Evolutionary conservation across 2,797 vertebrate genomes (phyloP).

Genomic region (Siniperca obscura): DNA sequence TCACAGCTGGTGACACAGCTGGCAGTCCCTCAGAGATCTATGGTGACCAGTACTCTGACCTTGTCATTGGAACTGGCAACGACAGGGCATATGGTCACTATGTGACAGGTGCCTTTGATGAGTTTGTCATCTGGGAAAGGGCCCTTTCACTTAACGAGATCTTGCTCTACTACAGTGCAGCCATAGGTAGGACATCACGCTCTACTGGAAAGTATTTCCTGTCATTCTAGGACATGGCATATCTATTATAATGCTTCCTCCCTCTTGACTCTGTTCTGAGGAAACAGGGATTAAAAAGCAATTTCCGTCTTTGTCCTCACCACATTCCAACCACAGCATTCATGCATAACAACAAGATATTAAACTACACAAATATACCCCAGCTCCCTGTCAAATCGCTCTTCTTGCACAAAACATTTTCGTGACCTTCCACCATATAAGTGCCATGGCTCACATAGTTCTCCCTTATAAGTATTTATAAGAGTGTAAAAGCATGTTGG

Average conservation of each 20-base stretch:
- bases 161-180: constrained; percentile 90
- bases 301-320: constrained; percentile 66
- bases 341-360: constrained; percentile 62
- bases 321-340: constrained; percentile 68
- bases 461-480: constrained; percentile 77
- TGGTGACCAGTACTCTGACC: constrained; percentile 82
- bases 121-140: constrained; percentile 96
- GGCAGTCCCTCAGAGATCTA: constrained; percentile 87
- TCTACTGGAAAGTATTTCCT: constrained; percentile 52
- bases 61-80: constrained; percentile 86
- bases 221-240: constrained; percentile 39
- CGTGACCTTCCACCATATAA: constrained; percentile 49
- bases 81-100: constrained; percentile 75
- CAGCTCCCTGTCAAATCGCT: constrained; percentile 40
- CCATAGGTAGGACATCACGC: constrained; percentile 85
- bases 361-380: constrained; percentile 54
- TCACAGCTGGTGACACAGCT: constrained; percentile 80
- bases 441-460: constrained; percentile 66
- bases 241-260: constrained; percentile 55
- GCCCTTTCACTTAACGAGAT: constrained; percentile 89
- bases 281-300: constrained; percentile 67
- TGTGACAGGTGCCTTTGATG: constrained; percentile 91
- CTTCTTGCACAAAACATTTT: constrained; percentile 50
- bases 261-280: constrained; percentile 45
- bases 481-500: constrained; percentile 50